phyloP scores from a whole-genome alignment of 2,113 vertebrate genomes.

The Myodes glareolus region DNA sequence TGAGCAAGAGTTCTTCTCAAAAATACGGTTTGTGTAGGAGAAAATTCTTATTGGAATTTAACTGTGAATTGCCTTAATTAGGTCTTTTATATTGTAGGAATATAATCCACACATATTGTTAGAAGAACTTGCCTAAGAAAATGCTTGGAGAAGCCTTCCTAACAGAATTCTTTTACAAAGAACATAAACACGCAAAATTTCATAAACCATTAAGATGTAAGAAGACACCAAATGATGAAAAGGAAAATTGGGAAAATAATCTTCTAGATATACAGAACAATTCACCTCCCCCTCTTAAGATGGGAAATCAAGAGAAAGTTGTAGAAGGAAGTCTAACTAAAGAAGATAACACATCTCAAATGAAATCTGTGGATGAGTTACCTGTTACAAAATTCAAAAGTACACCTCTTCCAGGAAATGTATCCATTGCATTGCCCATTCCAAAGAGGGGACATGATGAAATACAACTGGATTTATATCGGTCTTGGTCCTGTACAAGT shows the following conservation, averaged over 20 bases:
- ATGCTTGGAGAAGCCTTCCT: constrained; percentile 88
- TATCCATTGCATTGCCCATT: constrained; percentile 80
- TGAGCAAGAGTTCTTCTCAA: neutral
- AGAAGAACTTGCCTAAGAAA: constrained; percentile 33
- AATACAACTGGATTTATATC: constrained; percentile 80
- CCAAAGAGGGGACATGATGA: constrained; percentile 70
- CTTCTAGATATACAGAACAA: constrained; percentile 69
- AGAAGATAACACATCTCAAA: neutral
- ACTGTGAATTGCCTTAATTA: constrained; percentile 37
- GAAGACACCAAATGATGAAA: constrained; percentile 64
- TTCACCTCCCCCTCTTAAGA: constrained; percentile 21
- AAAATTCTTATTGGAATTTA: neutral
- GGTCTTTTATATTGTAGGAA: constrained; percentile 59
- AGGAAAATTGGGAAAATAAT: constrained; percentile 76
- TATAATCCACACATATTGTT: constrained; percentile 44
- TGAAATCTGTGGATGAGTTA: neutral
- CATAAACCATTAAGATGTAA: constrained; percentile 62
- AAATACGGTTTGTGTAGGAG: neutral
- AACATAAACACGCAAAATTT: constrained; percentile 61
- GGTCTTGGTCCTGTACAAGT: constrained; percentile 84
- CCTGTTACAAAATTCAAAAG: neutral
- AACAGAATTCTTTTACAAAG: constrained; percentile 76
- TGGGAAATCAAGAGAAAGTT: constrained; percentile 28
- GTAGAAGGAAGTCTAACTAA: neutral
- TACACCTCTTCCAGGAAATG: neutral